phyloP scores from a whole-genome alignment of 2,888 invertebrate species.

The Agrotis segetum region DNA sequence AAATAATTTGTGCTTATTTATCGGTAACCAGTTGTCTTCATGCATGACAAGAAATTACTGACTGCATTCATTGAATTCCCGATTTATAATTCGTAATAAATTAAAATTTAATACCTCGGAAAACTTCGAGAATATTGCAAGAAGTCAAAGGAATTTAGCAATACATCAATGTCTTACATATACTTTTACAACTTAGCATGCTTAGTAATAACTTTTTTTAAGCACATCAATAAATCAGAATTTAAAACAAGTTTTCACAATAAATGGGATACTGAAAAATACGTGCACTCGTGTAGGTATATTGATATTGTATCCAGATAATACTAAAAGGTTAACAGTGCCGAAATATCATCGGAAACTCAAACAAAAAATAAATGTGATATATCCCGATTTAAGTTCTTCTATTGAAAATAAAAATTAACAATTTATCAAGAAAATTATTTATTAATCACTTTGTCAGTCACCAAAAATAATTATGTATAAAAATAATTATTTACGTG shows the following conservation, averaged over 20 bases:
- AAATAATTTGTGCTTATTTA: slow-evolving; percentile 1
- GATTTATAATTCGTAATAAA: background rate
- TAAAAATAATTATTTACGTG: background rate
- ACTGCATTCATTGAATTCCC: background rate
- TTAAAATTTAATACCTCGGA: background rate
- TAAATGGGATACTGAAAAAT: no score
- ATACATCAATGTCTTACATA: background rate
- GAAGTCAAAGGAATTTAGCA: background rate
- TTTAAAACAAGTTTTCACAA: no score
- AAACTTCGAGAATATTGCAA: background rate
- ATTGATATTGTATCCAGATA: no score
- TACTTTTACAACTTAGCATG: background rate
- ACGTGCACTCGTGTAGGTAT: no score
- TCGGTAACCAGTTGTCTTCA: background rate
- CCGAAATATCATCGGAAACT: no score
- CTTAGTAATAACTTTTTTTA: no score
- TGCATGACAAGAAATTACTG: slow-evolving; percentile 2
- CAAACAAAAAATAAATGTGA: no score
- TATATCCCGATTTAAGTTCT: no score
- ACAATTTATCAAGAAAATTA: no score
- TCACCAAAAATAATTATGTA: no score
- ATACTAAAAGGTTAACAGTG: no score
- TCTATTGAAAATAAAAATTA: no score
- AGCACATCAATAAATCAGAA: background rate
- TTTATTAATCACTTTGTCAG: background rate